These are phyloP conservation scores for Uromys caudimaculatus DNA, from an alignment of 2,797 vertebrate species.

Conservation along the genomic window DNA sequence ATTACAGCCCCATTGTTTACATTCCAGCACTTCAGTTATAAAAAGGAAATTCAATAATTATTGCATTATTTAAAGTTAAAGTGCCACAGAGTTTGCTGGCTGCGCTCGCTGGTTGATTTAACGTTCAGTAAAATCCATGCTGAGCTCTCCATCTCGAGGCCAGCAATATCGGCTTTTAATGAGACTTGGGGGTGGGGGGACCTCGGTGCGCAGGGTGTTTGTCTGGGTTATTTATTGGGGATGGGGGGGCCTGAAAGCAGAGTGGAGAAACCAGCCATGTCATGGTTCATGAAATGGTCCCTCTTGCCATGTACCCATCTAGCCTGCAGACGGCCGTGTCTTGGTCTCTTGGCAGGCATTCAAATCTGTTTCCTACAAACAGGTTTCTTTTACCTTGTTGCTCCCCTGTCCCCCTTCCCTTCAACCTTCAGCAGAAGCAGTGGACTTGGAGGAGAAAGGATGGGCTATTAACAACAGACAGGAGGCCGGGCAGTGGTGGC, in stretches of 20 bases:
- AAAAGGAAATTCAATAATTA: slow-evolving; percentile 99
- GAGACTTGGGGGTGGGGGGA: slow-evolving; percentile 84
- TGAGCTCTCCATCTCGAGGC: slow-evolving; percentile 89
- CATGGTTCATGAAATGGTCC: not conserved
- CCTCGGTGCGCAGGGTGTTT: slow-evolving; percentile 49
- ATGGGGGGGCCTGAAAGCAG: not conserved
- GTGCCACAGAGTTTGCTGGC: slow-evolving; percentile 95
- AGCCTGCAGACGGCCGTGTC: fast-evolving
- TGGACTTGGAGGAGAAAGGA: not conserved
- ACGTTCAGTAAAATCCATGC: slow-evolving; percentile 91
- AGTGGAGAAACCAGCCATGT: not conserved
- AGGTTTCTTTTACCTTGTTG: not conserved
- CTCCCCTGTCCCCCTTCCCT: not conserved
- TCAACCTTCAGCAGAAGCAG: not conserved
- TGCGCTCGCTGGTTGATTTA: slow-evolving; percentile 91
- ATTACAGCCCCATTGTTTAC: slow-evolving; percentile 99
- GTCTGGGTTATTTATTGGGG: slow-evolving; percentile 71
- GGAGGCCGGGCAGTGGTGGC: too few species aligned
- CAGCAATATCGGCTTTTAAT: slow-evolving; percentile 90
- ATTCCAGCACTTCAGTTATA: slow-evolving; percentile 99
- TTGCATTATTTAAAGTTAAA: slow-evolving; percentile 99
- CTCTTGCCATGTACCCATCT: not conserved
- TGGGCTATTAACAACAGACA: fast-evolving
- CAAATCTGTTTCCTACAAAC: fast-evolving
- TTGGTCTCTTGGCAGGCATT: fast-evolving